phyloP scores from a whole-genome alignment of 2,888 invertebrate species.

The Catonia carolina region DNA sequence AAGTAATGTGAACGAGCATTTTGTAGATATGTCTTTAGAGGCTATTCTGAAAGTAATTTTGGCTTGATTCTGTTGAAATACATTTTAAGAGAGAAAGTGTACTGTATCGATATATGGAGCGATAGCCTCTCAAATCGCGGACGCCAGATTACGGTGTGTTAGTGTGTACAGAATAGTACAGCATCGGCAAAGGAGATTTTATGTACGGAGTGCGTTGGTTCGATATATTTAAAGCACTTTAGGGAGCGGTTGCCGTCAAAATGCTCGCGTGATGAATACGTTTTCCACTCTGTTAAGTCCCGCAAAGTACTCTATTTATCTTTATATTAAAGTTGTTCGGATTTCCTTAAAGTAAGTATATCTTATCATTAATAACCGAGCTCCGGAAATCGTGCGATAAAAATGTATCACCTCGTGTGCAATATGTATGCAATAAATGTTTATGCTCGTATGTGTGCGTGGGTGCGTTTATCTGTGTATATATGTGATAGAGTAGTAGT shows the following conservation, averaged over 20 bases:
- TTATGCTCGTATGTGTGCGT: background rate
- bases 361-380: no score
- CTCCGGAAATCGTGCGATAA: background rate
- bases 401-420: conserved; percentile 1
- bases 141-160: no score
- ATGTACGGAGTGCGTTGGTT: no score
- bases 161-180: no score
- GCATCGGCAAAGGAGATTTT: no score
- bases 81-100: background rate
- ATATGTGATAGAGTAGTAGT: no score
- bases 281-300: background rate
- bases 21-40: no score
- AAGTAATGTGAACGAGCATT: no score
- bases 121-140: no score
- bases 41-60: no score
- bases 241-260: conserved; percentile 1
- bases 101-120: background rate
- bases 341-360: background rate
- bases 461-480: background rate
- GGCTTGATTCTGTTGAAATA: no score
- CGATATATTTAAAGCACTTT: conserved; percentile 4
- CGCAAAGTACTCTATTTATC: conserved; percentile 10
- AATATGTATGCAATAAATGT: no score
- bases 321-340: conserved; percentile 3
- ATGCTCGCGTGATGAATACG: conserved; percentile 1